Conservation (phyloP, 2,888 invertebrate genomes). For the Leptarthrus brevirostris region DNA sequence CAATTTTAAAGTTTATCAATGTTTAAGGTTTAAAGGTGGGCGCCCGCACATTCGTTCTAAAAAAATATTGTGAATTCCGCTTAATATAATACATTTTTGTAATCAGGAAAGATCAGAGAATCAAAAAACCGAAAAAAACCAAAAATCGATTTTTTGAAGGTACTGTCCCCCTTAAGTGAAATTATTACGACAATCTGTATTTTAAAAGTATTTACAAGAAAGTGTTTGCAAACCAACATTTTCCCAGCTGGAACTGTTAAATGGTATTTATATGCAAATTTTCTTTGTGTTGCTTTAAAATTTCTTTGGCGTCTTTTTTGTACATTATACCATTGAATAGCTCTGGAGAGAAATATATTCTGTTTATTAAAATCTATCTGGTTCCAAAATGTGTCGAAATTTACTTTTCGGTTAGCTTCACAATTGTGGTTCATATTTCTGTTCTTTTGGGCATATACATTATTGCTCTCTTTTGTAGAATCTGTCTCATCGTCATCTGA, state of each 20-base stretch:
- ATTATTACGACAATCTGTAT: too few relatives aligned
- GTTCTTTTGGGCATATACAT: conserved; percentile 5
- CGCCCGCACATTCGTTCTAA: too few relatives aligned
- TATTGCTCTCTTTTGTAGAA: conserved; percentile 6
- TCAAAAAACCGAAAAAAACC: too few relatives aligned
- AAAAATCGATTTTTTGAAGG: too few relatives aligned
- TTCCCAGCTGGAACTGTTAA: conserved; percentile 8
- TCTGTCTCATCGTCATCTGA: not conserved
- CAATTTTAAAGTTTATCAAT: too few relatives aligned
- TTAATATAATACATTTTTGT: too few relatives aligned
- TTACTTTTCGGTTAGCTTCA: conserved; percentile 7
- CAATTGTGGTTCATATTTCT: not conserved
- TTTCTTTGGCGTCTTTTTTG: not conserved
- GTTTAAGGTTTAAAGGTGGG: not conserved
- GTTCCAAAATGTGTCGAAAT: conserved; percentile 8
- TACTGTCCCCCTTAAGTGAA: too few relatives aligned
- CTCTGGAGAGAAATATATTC: not conserved
- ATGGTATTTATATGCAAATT: conserved; percentile 11
- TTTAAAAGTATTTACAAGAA: conserved; percentile 9
- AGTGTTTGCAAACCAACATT: conserved; percentile 8
- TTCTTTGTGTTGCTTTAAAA: not conserved
- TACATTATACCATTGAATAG: conserved; percentile 17
- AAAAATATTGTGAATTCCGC: too few relatives aligned
- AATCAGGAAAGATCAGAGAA: too few relatives aligned
- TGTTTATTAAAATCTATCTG: conserved; percentile 12